Evolutionary conservation across 2,113 vertebrate species (phyloP).

Genomic region (Poicephalus gulielmi): DNA sequence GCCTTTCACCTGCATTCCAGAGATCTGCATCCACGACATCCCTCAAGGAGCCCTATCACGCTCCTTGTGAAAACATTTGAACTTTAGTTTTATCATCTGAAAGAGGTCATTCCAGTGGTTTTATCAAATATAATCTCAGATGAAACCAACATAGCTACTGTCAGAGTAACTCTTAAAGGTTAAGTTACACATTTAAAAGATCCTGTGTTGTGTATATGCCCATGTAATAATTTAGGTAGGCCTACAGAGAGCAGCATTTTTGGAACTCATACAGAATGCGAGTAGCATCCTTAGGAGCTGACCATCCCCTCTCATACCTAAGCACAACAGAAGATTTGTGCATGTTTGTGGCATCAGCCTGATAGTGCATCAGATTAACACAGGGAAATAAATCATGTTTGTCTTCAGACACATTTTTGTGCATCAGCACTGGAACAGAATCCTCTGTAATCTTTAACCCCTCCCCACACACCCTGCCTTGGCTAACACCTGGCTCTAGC

Average conservation of each 20-base stretch:
- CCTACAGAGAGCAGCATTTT: background rate
- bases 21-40: background rate
- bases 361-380: background rate
- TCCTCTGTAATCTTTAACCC: background rate
- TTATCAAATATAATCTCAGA: background rate
- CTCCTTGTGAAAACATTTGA: background rate
- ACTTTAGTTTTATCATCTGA: background rate
- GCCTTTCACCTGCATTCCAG: background rate
- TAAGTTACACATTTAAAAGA: background rate
- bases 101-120: background rate
- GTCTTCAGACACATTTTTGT: background rate
- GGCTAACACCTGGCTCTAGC: background rate
- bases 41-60: background rate
- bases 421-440: background rate
- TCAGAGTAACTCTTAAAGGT: background rate
- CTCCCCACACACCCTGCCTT: background rate
- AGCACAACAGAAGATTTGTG: background rate
- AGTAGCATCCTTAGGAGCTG: background rate
- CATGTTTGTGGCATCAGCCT: background rate
- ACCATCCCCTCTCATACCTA: background rate
- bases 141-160: background rate
- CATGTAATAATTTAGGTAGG: background rate
- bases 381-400: background rate
- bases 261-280: background rate
- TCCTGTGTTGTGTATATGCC: rapidly evolving